A percentile compares a stretch with the other conserved stretches of the same genome.
Evolutionary conservation across 2,797 vertebrate species (phyloP).

Genomic region (Anomalospiza imberbis): DNA sequence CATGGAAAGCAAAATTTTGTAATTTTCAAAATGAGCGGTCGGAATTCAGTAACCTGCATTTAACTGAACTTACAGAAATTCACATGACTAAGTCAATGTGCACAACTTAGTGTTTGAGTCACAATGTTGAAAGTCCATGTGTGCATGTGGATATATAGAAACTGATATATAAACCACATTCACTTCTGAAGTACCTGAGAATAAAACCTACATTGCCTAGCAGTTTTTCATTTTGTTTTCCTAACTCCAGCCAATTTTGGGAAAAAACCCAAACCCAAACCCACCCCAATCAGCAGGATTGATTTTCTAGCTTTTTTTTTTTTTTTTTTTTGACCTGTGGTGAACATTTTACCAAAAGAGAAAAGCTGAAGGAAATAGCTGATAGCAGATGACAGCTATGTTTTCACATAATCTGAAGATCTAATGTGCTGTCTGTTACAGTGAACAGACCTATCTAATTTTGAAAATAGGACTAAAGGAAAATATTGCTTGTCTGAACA

Average conservation of each 20-base stretch:
- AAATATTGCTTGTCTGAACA: not conserved
- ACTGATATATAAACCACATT: not conserved
- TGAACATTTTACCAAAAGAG: not conserved
- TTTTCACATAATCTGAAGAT: not conserved
- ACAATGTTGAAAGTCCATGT: not conserved
- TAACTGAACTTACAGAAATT: not conserved
- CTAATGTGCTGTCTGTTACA: not conserved
- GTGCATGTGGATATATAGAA: not conserved
- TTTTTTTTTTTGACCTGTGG: not conserved
- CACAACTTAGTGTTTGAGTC: not conserved
- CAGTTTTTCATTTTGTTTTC: not conserved
- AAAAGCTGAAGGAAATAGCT: not conserved
- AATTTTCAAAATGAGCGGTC: not conserved
- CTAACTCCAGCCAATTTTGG: not conserved
- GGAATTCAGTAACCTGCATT: not conserved
- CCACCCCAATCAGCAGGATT: not conserved
- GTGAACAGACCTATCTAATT: not conserved
- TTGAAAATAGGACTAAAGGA: not conserved
- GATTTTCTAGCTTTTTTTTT: not conserved
- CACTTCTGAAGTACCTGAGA: not conserved
- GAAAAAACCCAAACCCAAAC: not conserved
- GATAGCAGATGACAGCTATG: not conserved
- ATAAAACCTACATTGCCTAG: not conserved
- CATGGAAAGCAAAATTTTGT: not conserved
- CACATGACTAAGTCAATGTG: not conserved